Evolutionary conservation across 2,888 invertebrate species (phyloP).

Genomic region (Drosophila yooni): DNA sequence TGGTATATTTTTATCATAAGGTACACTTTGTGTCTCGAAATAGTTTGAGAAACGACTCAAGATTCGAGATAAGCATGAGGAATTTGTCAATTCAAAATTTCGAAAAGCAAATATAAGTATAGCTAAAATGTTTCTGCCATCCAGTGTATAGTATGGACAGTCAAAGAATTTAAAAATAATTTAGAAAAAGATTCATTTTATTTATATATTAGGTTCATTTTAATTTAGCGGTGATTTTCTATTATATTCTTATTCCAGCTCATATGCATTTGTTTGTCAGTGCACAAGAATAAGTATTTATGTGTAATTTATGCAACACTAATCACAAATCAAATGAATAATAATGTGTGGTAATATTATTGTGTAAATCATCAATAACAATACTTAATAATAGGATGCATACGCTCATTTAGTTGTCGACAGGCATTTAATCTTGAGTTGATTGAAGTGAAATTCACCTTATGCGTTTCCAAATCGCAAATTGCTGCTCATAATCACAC

Average conservation of each 20-base stretch:
- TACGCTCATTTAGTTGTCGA: neutral
- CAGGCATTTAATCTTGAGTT: slow-evolving; percentile 12
- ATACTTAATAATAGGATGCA: slow-evolving; percentile 3
- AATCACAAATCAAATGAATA: neutral
- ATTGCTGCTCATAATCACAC: slow-evolving; percentile 12
- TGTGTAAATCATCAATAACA: neutral
- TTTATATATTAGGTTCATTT: neutral
- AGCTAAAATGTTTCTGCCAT: neutral
- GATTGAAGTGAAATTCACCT: slow-evolving; percentile 34
- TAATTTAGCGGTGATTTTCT: neutral
- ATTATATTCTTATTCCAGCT: neutral
- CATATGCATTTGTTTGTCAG: neutral
- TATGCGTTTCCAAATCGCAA: slow-evolving; percentile 34
- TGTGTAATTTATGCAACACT: neutral
- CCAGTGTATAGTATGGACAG: too few species aligned
- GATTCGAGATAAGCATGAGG: neutral
- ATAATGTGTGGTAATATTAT: neutral
- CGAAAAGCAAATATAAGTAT: neutral
- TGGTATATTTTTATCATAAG: neutral
- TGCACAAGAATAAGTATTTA: neutral
- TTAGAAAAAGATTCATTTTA: neutral
- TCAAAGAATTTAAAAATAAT: neutral
- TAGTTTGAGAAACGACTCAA: neutral
- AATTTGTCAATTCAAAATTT: neutral
- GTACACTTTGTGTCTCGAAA: neutral